Evolutionary conservation across 2,113 vertebrate genomes (phyloP).

Genomic region (Eulemur macaco): DNA sequence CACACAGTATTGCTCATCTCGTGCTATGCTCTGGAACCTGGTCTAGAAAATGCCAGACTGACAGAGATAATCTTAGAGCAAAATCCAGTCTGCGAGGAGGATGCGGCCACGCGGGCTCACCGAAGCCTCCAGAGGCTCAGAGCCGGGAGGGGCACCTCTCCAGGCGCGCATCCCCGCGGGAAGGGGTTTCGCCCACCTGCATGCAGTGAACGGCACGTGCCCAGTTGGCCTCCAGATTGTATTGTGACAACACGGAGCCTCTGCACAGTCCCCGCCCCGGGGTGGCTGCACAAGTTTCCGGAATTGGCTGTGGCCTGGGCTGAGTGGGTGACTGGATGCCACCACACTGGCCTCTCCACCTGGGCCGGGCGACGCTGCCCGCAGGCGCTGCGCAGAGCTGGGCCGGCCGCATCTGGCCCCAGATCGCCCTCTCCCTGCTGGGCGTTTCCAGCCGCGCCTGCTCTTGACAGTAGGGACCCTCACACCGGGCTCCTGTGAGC

Average conservation of each 20-base stretch:
- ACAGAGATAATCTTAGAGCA: neutral
- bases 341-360: too few relatives aligned
- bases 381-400: too few relatives aligned
- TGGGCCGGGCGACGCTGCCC: neutral
- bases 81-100: neutral
- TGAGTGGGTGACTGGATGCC: neutral
- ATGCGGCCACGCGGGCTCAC: neutral
- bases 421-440: neutral
- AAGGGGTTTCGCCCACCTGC: neutral
- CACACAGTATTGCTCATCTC: fast-evolving
- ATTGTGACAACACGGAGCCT: neutral
- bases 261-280: fast-evolving
- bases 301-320: too few relatives aligned
- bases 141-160: neutral
- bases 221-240: neutral
- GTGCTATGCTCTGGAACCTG: neutral
- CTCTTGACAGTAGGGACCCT: neutral
- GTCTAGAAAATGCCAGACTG: neutral
- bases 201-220: fast-evolving
- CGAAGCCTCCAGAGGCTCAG: neutral
- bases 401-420: too few relatives aligned
- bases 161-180: neutral
- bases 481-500: neutral
- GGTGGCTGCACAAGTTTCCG: neutral
- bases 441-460: neutral